Conservation (phyloP, 2,797 vertebrate genomes). For the Chelon auratus region DNA sequence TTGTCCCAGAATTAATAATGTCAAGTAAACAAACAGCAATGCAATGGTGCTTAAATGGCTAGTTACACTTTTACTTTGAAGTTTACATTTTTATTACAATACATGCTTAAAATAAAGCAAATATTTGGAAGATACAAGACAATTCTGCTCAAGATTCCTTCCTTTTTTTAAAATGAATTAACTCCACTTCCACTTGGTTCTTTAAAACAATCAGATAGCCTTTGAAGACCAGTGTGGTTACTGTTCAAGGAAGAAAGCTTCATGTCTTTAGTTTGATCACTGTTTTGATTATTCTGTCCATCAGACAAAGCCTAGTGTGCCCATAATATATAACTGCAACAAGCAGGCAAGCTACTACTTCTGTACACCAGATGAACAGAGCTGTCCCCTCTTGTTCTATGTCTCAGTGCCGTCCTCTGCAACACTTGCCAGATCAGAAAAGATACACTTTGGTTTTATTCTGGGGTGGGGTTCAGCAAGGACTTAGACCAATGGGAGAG, state of each 20-base stretch:
- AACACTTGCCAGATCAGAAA: constrained; percentile 38
- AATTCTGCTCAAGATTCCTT: background rate
- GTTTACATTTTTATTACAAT: background rate
- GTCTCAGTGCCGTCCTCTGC: constrained; percentile 28
- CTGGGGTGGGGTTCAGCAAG: constrained; percentile 42
- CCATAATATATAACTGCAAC: background rate
- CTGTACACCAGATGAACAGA: constrained; percentile 6
- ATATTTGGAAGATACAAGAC: background rate
- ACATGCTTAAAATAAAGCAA: background rate
- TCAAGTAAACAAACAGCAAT: background rate
- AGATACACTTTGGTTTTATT: constrained; percentile 51
- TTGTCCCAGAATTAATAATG: constrained; percentile 1
- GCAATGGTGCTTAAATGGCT: background rate
- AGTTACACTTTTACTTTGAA: background rate
- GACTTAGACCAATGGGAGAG: constrained; percentile 33
- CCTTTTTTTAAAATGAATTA: background rate
- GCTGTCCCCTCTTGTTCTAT: constrained; percentile 9
- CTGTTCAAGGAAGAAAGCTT: background rate
- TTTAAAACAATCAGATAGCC: background rate
- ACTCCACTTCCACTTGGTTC: background rate
- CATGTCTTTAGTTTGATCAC: background rate
- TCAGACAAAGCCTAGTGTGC: background rate
- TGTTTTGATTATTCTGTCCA: background rate
- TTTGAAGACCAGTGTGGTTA: background rate
- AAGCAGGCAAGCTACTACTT: background rate